A percentile compares a stretch with the other conserved stretches of the same genome.
Conservation (phyloP, 2,888 invertebrate species). For the Drosophila nigricruria region DNA sequence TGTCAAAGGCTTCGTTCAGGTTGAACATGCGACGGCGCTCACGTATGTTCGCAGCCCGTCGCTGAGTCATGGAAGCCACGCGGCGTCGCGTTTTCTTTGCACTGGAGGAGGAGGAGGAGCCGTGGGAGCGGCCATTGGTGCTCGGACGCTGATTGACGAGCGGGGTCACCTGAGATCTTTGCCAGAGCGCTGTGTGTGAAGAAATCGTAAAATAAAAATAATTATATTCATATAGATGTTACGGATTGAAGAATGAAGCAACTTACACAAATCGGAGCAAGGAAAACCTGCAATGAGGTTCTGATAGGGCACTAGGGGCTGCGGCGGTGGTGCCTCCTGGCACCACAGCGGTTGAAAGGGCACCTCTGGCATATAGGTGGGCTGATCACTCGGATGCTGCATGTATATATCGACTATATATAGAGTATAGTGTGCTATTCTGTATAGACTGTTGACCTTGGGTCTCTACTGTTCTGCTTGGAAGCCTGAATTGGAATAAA, state of each 20-base stretch:
- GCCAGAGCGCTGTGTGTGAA: constrained; percentile 86
- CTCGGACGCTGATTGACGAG: constrained; percentile 84
- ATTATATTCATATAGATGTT: background rate
- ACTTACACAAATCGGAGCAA: constrained; percentile 88
- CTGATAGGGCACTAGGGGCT: constrained; percentile 88
- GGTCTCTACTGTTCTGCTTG: constrained; percentile 72
- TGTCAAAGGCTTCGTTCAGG: constrained; percentile 97
- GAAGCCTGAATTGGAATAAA: constrained; percentile 68
- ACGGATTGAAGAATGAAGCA: too few species aligned
- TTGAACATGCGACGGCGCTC: constrained; percentile 98
- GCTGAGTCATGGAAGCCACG: constrained; percentile 95
- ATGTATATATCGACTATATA: constrained; percentile 45
- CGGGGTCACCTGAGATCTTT: constrained; percentile 87
- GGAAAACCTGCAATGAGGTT: constrained; percentile 90
- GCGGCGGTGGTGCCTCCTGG: constrained; percentile 87
- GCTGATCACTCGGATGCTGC: constrained; percentile 83
- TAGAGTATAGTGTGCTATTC: constrained; percentile 12
- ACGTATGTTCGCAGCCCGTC: constrained; percentile 96
- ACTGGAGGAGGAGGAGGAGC: constrained; percentile 76
- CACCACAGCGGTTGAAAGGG: constrained; percentile 85
- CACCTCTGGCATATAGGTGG: constrained; percentile 84
- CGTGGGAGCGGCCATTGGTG: constrained; percentile 64
- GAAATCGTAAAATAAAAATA: background rate
- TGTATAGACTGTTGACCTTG: constrained; percentile 29
- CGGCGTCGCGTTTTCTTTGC: constrained; percentile 93